Conservation (phyloP, 2,888 invertebrate species). For the Caradrina kadenii region DNA sequence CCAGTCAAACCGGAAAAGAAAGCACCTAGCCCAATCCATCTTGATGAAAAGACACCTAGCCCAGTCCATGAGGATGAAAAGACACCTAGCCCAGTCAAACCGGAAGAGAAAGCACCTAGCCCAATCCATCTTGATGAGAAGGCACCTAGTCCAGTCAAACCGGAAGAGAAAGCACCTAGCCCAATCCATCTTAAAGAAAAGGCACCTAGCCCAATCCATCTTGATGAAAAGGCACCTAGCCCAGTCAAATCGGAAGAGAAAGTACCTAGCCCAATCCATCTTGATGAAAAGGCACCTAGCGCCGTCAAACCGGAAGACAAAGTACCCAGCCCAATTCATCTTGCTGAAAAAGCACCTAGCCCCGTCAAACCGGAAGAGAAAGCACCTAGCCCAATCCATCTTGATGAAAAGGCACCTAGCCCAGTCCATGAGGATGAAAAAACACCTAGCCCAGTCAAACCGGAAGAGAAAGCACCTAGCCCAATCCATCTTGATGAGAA, state of each 20-base stretch:
- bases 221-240: conserved; percentile 16
- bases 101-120: conserved; percentile 10
- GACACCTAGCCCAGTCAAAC: conserved; percentile 2
- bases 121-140: not conserved
- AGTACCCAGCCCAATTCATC: too few species aligned
- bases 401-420: conserved; percentile 4
- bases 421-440: conserved; percentile 28
- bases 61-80: conserved; percentile 13
- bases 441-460: not conserved
- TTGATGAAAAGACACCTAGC: conserved; percentile 26
- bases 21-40: conserved; percentile 58
- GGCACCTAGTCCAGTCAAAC: not conserved
- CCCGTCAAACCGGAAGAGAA: conserved; percentile 4
- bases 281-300: conserved; percentile 9
- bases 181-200: conserved; percentile 1
- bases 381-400: not conserved
- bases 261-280: not conserved
- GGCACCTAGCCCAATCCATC: conserved; percentile 6
- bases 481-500: not conserved
- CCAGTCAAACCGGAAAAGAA: conserved; percentile 21
- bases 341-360: conserved; percentile 2
- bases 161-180: conserved; percentile 20
- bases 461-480: conserved; percentile 1
- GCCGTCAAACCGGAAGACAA: conserved; percentile 10
- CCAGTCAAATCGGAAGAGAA: conserved; percentile 18